A percentile compares a stretch with the other conserved stretches of the same genome.
Conservation (phyloP, 2,888 invertebrate genomes). For the Rotaria macrura region DNA sequence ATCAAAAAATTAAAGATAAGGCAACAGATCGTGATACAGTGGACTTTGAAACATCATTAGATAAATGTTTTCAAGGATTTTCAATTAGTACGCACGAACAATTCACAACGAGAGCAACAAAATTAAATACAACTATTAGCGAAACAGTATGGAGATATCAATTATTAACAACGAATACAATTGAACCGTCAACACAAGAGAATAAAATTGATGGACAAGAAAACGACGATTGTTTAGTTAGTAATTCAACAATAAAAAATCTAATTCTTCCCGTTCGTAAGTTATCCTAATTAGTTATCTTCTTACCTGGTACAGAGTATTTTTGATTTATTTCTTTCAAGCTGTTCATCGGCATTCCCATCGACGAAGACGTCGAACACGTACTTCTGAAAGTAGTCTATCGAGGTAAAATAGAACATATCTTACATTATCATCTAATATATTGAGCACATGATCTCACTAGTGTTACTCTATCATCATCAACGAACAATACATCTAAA, state of each 20-base stretch:
- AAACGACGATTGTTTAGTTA: constrained; percentile 68
- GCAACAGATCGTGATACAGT: background rate
- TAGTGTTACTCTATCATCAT: background rate
- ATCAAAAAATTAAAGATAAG: constrained; percentile 14
- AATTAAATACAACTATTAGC: constrained; percentile 53
- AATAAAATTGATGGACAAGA: constrained; percentile 65
- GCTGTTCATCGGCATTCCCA: background rate
- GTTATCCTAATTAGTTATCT: background rate
- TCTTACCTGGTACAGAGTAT: too few relatives aligned
- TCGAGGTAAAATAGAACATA: background rate
- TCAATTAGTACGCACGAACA: constrained; percentile 50
- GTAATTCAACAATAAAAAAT: constrained; percentile 35
- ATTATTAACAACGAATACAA: constrained; percentile 63
- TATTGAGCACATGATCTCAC: too few relatives aligned
- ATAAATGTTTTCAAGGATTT: constrained; percentile 42
- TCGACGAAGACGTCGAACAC: background rate
- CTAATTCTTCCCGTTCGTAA: background rate
- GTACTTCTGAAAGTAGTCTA: background rate
- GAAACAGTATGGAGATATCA: constrained; percentile 66
- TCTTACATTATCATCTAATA: too few relatives aligned
- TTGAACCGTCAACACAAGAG: constrained; percentile 64
- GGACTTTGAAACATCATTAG: background rate
- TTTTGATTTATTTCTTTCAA: background rate
- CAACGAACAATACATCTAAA: background rate
- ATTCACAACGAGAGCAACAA: constrained; percentile 34